Evolutionary conservation across 2,797 vertebrate genomes (phyloP), one percentile per base, ranked within the genome.

Genomic region (Aplochiton taeniatus): DNA sequence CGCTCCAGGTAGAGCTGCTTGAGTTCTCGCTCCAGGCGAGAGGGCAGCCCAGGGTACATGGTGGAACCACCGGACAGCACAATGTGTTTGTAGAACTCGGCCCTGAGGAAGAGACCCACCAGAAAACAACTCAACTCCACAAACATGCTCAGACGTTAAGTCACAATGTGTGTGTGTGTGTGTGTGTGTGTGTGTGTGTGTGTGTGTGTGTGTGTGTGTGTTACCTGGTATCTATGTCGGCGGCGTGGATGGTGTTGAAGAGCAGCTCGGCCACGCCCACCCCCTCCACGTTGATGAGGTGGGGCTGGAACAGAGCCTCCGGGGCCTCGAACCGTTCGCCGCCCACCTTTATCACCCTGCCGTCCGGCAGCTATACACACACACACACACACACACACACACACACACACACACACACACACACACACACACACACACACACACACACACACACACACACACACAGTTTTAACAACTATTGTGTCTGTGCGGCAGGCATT

Each of bases 51-150:
- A 0, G 98, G 98, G 77, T 99, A 99, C 97, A 99, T 99, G 73
- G 98, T 99, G 80, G 98, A 99, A 0, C 98, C 98, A 62, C 98
- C 98, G 0, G 98, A 99, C 59, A 99, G 81, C 74, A 99, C 98
- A 8, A 99, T 99, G 88, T 99, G 98, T 83, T 99, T 99, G 85
- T 99, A 99, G 90, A 99, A 99, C 85, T 99, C 98, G 61, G 97
- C 84, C 85, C 98, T 99, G 88, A 9, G 14, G 20, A 48, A 72
- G n/a, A 61, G 4, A 61, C 17, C 19, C 0, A 12, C 9, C 7
- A 19, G 20, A 1, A 54, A 11, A 54, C 31, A 2, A 31, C 6
- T 31, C 17, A 9, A 0, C 46, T 11, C 9, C 46, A 48, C 46
- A 48, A 1, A 10, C 46, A 48, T 10, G 46, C 9, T 48, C 31